Percentiles rank a stretch among this genome's conserved stretches.
phyloP scores from a whole-genome alignment of 1,140 invertebrate species.

The Drosophila kanapiae region DNA sequence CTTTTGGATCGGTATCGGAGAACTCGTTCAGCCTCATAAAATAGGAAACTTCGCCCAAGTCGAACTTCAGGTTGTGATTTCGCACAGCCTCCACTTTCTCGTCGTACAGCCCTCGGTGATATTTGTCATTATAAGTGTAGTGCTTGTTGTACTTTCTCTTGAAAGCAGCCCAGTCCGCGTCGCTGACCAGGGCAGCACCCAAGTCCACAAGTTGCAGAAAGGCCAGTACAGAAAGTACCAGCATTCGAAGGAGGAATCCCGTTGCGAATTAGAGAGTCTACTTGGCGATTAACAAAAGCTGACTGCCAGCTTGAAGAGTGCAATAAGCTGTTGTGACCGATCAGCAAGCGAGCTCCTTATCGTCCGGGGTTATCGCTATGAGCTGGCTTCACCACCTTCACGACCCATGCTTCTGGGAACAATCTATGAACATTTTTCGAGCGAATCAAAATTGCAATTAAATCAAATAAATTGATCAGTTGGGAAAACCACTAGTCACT shows the following conservation, averaged over 20 bases:
- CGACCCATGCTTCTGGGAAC: not conserved
- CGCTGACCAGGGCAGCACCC: not conserved
- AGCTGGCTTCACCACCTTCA: not conserved
- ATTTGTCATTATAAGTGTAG: not conserved
- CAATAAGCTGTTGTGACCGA: not conserved
- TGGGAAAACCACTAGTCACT: too few relatives aligned
- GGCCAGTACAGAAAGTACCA: not conserved
- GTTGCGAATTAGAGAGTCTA: not conserved
- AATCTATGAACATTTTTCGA: not conserved
- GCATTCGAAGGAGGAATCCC: not conserved
- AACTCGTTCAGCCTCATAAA: constrained; percentile 30
- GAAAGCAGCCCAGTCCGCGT: constrained; percentile 9
- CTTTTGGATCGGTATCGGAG: constrained; percentile 21
- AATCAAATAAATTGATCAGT: too few relatives aligned
- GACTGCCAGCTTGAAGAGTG: not conserved
- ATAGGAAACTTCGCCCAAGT: not conserved
- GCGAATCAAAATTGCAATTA: too few relatives aligned
- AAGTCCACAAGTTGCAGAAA: not conserved
- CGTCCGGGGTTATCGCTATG: constrained; percentile 1
- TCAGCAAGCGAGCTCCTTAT: not conserved
- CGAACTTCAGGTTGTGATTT: not conserved
- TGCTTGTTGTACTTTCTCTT: constrained; percentile 13
- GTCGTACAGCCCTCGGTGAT: constrained; percentile 1
- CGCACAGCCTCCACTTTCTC: not conserved
- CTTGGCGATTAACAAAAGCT: not conserved